Conservation (phyloP, 2,888 invertebrate genomes). For the Luperina testacea region DNA sequence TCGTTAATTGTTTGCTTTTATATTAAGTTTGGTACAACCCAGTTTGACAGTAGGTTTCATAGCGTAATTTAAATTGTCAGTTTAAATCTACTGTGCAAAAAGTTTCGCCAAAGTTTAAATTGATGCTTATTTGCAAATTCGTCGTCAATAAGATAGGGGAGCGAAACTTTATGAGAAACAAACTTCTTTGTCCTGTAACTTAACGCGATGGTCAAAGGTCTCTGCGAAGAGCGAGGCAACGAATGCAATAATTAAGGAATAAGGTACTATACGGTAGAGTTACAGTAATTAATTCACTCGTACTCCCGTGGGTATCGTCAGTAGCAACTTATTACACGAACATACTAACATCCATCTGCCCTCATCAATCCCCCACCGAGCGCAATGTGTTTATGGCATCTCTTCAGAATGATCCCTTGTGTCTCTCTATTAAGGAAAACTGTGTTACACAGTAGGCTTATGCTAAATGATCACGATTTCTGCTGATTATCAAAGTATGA, state of each 20-base stretch:
- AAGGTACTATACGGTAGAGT: background rate
- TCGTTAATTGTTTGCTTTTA: constrained; percentile 55
- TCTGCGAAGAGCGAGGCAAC: background rate
- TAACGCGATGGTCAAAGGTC: background rate
- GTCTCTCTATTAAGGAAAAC: constrained; percentile 9
- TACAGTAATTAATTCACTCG: background rate
- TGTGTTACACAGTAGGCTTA: background rate
- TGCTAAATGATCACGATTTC: background rate
- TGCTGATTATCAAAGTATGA: background rate
- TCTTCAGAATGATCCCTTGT: constrained; percentile 18
- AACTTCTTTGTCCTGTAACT: constrained; percentile 18
- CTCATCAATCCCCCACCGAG: constrained; percentile 11
- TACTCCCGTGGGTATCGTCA: constrained; percentile 3
- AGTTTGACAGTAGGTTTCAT: constrained; percentile 37
- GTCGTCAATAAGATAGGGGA: constrained; percentile 33
- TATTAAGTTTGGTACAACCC: constrained; percentile 46
- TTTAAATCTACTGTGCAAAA: constrained; percentile 27
- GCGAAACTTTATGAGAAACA: constrained; percentile 26
- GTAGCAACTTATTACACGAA: constrained; percentile 9
- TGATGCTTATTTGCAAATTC: constrained; percentile 52
- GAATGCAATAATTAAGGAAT: constrained; percentile 10
- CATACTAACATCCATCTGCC: background rate
- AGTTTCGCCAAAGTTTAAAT: constrained; percentile 47
- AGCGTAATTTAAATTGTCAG: constrained; percentile 37
- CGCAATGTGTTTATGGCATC: constrained; percentile 31